These are phyloP conservation scores for Drosophila jambulina DNA, from an alignment of 1,140 invertebrate species.

Conservation along the genomic window DNA sequence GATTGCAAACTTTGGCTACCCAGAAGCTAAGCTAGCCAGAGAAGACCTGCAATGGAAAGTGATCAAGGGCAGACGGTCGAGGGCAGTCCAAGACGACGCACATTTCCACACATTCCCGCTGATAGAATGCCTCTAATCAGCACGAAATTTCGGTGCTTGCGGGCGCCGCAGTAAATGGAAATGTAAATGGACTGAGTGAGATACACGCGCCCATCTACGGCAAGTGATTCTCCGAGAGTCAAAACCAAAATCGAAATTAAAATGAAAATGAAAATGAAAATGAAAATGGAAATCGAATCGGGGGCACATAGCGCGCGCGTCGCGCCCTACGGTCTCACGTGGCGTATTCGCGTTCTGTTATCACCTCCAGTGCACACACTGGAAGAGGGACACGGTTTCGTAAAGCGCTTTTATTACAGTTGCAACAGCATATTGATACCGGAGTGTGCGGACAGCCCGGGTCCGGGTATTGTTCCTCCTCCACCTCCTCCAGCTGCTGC, in stretches of 20 bases:
- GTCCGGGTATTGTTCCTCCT: not conserved
- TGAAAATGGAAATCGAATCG: constrained; percentile 27
- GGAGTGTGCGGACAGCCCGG: not conserved
- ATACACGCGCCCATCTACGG: not conserved
- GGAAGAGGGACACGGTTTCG: constrained; percentile 32
- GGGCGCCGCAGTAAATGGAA: constrained; percentile 24
- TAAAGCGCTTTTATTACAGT: constrained; percentile 54
- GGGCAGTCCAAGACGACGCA: not conserved
- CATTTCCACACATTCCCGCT: constrained; percentile 21
- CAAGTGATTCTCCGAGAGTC: not conserved
- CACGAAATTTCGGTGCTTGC: constrained; percentile 28
- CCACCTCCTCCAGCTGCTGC: not conserved
- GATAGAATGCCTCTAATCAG: constrained; percentile 58
- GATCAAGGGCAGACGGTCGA: not conserved
- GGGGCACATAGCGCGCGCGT: constrained; percentile 20
- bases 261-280: constrained; percentile 11
- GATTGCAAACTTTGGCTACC: not conserved
- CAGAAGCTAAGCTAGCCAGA: not conserved
- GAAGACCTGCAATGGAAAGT: too few relatives aligned
- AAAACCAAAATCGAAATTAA: constrained; percentile 11
- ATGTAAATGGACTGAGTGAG: not conserved
- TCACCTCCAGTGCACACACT: constrained; percentile 21
- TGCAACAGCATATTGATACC: constrained; percentile 64
- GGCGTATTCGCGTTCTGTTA: constrained; percentile 69
- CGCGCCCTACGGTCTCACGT: constrained; percentile 53